Base-by-base conservation (phyloP, 2,888 invertebrate species). In the Syrphus vitripennis region DNA sequence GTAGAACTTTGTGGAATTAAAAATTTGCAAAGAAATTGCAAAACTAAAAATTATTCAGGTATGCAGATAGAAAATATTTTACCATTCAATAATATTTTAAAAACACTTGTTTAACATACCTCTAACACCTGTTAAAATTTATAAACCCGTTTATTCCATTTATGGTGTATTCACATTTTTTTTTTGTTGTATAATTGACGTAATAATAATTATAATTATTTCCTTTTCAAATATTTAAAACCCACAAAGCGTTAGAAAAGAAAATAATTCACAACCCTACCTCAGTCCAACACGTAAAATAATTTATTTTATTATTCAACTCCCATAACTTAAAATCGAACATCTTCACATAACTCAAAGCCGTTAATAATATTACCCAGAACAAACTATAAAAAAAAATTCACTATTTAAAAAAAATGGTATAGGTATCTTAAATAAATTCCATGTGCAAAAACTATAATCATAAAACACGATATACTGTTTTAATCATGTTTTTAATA, bases 101-200 rank as follows among this genome's bases (percentile, higher is more conserved):
- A 53, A 26, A n/a, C 26, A 53, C 53, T 53, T n/a, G 3, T 50
- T 50, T 26, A 14, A 12, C 50, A 53, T 26, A n/a, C n/a, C n/a
- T n/a, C n/a, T n/a, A n/a, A 24, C 53, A 53, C 53, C 53, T 53
- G 53, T 53, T 53, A 53, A 53, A 16, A 53, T 53, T 53, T 29
- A 7, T 4, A 53, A 29, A 26, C 53, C 6, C 1, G 53, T 53
- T 26, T 29, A 9, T 53, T 9, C n/a, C 53, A 16, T 29, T 26
- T 29, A n/a, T 0, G 29, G 7, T 3, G 21, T 4, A 5, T 29
- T 53, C n/a, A 53, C 16, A 16, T 16, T 29, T 29, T 26, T 53
- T 4, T 0, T n/a, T n/a, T n/a, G n/a, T n/a, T n/a, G n/a, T n/a
- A n/a, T n/a, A 21, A 48, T 16, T 48, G 21, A 21, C 12, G 6